Conservation (phyloP, 2,113 vertebrate genomes). For the Xiphophorus maculatus region DNA sequence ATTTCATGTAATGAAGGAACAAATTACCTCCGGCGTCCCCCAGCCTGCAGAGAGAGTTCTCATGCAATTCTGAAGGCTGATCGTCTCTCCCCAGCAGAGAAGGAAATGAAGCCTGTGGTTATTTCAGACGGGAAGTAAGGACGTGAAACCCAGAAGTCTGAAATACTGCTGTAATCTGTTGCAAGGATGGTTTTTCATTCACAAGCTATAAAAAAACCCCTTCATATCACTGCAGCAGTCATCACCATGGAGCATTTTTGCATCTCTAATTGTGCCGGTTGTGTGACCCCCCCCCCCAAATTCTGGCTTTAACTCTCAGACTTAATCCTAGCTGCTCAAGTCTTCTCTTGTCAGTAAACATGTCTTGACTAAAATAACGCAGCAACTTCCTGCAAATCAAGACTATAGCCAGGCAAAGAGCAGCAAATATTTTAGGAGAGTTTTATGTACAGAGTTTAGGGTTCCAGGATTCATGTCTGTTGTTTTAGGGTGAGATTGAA, state of each 20-base stretch:
- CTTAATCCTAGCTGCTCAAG: not conserved
- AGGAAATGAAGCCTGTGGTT: constrained; percentile 59
- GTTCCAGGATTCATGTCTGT: not conserved
- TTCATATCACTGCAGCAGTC: not conserved
- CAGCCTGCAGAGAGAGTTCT: constrained; percentile 29
- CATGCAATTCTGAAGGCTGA: constrained; percentile 40
- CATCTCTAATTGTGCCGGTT: constrained; percentile 1
- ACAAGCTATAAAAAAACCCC: not conserved
- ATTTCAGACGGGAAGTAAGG: constrained; percentile 42
- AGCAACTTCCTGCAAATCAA: not conserved
- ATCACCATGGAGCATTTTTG: not conserved
- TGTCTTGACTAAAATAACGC: not conserved
- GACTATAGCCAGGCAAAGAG: not conserved
- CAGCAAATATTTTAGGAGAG: not conserved
- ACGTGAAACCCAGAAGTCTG: constrained; percentile 30
- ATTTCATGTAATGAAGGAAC: constrained; percentile 47
- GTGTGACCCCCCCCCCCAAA: not conserved
- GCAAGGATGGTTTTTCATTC: constrained; percentile 6
- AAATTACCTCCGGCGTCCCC: constrained; percentile 34
- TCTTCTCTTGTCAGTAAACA: not conserved
- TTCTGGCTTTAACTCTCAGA: not conserved
- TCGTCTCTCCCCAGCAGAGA: constrained; percentile 40
- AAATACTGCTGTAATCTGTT: constrained; percentile 18
- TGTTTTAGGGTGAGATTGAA: not conserved
- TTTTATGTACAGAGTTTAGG: not conserved